These are phyloP conservation scores for Tympanuchus pallidicinctus DNA, from an alignment of 2,113 vertebrate genomes.

Conservation along the genomic window DNA sequence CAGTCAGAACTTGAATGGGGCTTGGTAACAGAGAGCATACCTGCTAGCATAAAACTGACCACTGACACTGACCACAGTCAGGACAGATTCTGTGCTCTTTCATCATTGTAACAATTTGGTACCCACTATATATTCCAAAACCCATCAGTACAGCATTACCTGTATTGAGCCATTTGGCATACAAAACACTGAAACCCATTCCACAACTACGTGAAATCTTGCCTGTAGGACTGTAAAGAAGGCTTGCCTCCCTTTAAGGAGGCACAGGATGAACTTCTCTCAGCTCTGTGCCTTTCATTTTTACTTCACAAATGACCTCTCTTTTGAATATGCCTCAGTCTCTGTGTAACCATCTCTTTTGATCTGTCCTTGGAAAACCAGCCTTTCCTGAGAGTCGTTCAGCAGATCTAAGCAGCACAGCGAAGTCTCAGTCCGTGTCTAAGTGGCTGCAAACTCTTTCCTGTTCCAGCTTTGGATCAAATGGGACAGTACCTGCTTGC, in stretches of 20 bases:
- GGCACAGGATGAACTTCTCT: not conserved
- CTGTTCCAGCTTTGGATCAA: not conserved
- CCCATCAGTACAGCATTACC: not conserved
- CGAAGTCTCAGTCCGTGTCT: not conserved
- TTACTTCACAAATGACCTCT: not conserved
- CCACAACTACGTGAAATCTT: not conserved
- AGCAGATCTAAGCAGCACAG: not conserved
- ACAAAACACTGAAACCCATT: not conserved
- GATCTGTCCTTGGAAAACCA: not conserved
- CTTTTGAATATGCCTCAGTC: not conserved
- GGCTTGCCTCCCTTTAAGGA: not conserved
- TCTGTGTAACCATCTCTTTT: not conserved
- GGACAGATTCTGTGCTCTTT: not conserved
- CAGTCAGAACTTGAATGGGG: not conserved
- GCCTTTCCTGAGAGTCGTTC: not conserved
- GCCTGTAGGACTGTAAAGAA: not conserved
- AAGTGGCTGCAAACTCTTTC: not conserved
- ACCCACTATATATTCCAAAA: not conserved
- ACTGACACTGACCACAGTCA: not conserved
- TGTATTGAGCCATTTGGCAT: not conserved
- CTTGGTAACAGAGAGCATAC: not conserved
- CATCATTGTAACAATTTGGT: not conserved
- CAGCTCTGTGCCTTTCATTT: not conserved
- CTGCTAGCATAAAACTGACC: not conserved
- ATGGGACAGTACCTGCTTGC: not conserved